phyloP scores from a whole-genome alignment of 2,113 vertebrate genomes.

The Hyperopisus bebe region DNA sequence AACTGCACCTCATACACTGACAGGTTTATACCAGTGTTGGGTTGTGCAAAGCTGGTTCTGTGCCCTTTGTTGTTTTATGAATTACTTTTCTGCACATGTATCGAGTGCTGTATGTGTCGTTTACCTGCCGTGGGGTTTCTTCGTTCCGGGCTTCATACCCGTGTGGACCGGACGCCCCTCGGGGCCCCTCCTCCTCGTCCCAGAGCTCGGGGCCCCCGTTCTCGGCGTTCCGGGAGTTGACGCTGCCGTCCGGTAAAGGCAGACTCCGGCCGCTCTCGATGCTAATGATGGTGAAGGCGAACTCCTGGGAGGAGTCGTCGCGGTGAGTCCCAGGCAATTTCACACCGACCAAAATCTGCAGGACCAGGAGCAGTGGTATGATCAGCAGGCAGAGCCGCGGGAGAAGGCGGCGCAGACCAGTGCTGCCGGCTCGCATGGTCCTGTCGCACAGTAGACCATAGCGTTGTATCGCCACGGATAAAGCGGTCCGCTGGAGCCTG shows the following conservation, averaged over 20 bases:
- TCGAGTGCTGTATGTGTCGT: background rate
- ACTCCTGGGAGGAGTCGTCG: constrained; percentile 14
- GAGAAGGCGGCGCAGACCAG: constrained; percentile 23
- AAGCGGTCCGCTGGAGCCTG: constrained; percentile 19
- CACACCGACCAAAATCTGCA: constrained; percentile 51
- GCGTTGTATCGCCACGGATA: constrained; percentile 8
- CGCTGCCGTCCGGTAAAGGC: background rate
- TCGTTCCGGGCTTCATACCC: constrained; percentile 57
- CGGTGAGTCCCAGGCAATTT: constrained; percentile 25
- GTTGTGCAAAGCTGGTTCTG: background rate
- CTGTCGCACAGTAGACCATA: constrained; percentile 35
- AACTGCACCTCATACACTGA: background rate
- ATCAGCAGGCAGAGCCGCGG: constrained; percentile 31
- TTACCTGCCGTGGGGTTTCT: constrained; percentile 47
- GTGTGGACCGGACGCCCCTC: background rate
- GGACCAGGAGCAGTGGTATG: constrained; percentile 41
- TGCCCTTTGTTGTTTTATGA: background rate
- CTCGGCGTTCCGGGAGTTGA: background rate
- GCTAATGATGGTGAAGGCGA: constrained; percentile 56
- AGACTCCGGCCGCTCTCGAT: constrained; percentile 38
- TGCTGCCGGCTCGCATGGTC: constrained; percentile 42
- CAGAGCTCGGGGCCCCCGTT: constrained; percentile 24
- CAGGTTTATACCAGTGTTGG: background rate
- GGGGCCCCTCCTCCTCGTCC: constrained; percentile 24
- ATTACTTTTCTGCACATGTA: background rate